Evolutionary conservation across 2,113 vertebrate species (phyloP), one percentile per base, ranked within the genome.

Genomic region (Typhlomys cinereus): DNA sequence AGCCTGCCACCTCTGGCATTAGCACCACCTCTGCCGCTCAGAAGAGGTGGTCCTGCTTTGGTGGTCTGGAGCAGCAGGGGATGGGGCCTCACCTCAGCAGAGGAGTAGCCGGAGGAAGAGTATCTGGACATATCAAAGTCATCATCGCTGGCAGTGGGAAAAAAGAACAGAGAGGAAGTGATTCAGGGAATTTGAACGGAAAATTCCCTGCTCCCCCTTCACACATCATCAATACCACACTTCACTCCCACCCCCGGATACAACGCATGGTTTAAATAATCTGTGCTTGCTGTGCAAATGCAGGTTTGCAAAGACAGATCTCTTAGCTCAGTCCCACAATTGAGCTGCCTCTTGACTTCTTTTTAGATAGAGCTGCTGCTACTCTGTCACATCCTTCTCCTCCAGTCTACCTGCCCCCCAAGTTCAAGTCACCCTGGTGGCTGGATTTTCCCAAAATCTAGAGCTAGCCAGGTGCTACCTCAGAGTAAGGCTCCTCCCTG

Each of bases 91-190:
- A 99, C 99, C 99, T 99, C 99, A 88, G 99, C 99, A 85, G 99
- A 99, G 87, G 99, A 99, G 97, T 99, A 99, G 97, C 99, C 99
- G 2, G 99, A 99, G 2, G 99, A 99, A 15, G 99, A 99, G 85
- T 99, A 99, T 98, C 99, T 99, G 92, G 99, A 99, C 99, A 99
- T 99, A 97, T 99, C 99, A 91, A 99, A 99, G 97, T 99, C 99
- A 96, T 99, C 99, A 97, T 99, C 99, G 82, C 99, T 99, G 97
- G 69, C 96, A 39, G 17, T 48, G 39, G 39, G 66, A 71, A 82
- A 78, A 89, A n/a, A 62, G 81, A 89, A 89, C 54, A 91, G 82
- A 94, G 78, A 85, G 62, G 75, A 90, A 92, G 57, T 79, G 48
- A 89, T 69, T 88, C 36, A 46, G 20, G 8, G 20, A 90, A 83